Evolutionary conservation across 1,140 invertebrate genomes (phyloP).

Genomic region (Caerostris extrusa): DNA sequence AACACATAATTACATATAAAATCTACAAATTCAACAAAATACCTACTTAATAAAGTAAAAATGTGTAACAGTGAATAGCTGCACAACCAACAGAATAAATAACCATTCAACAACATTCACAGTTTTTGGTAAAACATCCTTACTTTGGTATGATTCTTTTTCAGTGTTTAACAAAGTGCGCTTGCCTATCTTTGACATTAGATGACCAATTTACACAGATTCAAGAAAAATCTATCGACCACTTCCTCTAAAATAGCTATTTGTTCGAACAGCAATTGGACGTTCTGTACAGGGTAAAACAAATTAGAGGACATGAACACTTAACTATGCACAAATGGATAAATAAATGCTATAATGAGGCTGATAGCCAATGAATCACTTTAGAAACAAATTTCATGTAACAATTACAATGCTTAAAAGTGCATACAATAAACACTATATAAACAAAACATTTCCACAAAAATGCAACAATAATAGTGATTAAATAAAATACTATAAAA

Average conservation of each 20-base stretch:
- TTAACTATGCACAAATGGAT: background rate
- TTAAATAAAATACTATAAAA: background rate
- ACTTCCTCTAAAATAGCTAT: background rate
- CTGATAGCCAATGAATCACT: background rate
- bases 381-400: background rate
- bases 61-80: background rate
- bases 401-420: background rate
- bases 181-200: background rate
- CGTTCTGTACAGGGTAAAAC: background rate
- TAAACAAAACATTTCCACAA: background rate
- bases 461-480: background rate
- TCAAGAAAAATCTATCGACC: background rate
- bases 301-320: background rate
- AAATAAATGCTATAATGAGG: conserved; percentile 35
- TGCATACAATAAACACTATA: background rate
- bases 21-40: background rate
- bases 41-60: background rate
- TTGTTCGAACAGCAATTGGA: background rate
- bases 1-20: background rate
- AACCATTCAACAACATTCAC: background rate
- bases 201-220: background rate
- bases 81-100: background rate
- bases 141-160: background rate
- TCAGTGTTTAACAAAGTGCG: background rate
- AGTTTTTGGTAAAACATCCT: background rate